Conservation (phyloP, 2,888 invertebrate species). For the Campoplex nolae region DNA sequence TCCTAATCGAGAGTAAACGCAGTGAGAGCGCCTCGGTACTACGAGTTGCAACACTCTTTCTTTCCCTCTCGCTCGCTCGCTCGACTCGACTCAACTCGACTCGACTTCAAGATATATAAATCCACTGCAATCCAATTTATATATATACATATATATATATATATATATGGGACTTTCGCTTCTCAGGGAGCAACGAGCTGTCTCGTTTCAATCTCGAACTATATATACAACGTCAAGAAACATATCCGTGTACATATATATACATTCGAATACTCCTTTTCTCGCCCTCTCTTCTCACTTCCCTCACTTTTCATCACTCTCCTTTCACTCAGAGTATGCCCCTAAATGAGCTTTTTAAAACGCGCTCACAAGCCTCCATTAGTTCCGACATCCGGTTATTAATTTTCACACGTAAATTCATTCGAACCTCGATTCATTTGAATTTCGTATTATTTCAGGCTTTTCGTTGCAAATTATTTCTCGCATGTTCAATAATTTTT, state of each 20-base stretch:
- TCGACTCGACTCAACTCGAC: no score
- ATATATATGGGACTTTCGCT: slow-evolving; percentile 64
- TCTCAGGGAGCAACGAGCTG: slow-evolving; percentile 67
- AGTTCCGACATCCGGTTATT: slow-evolving; percentile 11
- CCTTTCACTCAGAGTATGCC: slow-evolving; percentile 34
- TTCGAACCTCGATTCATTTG: not conserved
- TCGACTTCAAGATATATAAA: slow-evolving; percentile 18
- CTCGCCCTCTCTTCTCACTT: not conserved
- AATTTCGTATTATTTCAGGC: not conserved
- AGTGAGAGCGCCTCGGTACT: slow-evolving; percentile 39
- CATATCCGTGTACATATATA: no score
- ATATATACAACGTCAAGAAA: not conserved
- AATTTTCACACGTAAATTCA: slow-evolving; percentile 11
- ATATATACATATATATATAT: slow-evolving; percentile 12
- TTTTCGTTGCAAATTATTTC: slow-evolving; percentile 1
- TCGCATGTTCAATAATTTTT: not conserved
- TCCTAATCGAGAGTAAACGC: slow-evolving; percentile 46
- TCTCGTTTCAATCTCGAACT: slow-evolving; percentile 60
- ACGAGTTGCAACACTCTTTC: slow-evolving; percentile 52
- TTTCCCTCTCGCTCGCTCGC: slow-evolving; percentile 22
- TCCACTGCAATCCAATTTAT: not conserved
- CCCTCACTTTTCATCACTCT: slow-evolving; percentile 3
- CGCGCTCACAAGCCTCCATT: not conserved
- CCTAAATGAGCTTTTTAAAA: slow-evolving; percentile 23
- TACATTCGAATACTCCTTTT: not conserved